Evolutionary conservation across 2,113 vertebrate genomes (phyloP), one percentile per base, ranked within the genome.

Genomic region (Emydura subglobosa): DNA sequence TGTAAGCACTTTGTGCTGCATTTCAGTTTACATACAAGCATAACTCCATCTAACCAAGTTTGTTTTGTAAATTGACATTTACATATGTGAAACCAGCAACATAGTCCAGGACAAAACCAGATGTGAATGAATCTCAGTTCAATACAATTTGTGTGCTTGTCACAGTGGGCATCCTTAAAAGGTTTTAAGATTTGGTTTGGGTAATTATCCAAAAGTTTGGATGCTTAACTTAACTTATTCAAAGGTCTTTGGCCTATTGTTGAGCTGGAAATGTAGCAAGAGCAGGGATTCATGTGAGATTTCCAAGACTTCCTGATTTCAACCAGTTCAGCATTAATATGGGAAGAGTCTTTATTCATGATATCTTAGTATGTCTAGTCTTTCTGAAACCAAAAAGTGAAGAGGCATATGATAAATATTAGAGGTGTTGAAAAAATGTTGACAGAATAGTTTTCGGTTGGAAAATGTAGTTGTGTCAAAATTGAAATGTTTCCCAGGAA

Each of bases 21-120:
- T 93, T 97, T 97, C 85, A 94, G 94, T 95, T 97, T 95, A 91
- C 96, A 92, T 54, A 91, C 90, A 93, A 96, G 96, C 96, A 96
- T 96, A 97, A 87, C 78, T 55, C 84, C 91, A 94, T 94, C 95
- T 94, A 86, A 65, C 89, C 76, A 76, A 85, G 93, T 95, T 96
- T 97, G 94, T 95, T 97, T 91, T 96, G 79, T 89, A 89, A 95
- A 93, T 95, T 96, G 95, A 85, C 87, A 90, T 96, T 97, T 95
- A 96, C 96, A 95, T 97, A 96, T 96, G 93, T 95, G 96, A 96
- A 96, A 95, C 91, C 79, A 91, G 83, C 79, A 94, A 53, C 68
- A 51, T 94, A 95, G 95, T 95, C 85, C 96, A 95, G 83, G 88
- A 86, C 83, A 94, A 90, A 95, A 94, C 65, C 83, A 81, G 92